Evolutionary conservation across 2,888 invertebrate genomes (phyloP).

Genomic region (Tortricodes alternella): DNA sequence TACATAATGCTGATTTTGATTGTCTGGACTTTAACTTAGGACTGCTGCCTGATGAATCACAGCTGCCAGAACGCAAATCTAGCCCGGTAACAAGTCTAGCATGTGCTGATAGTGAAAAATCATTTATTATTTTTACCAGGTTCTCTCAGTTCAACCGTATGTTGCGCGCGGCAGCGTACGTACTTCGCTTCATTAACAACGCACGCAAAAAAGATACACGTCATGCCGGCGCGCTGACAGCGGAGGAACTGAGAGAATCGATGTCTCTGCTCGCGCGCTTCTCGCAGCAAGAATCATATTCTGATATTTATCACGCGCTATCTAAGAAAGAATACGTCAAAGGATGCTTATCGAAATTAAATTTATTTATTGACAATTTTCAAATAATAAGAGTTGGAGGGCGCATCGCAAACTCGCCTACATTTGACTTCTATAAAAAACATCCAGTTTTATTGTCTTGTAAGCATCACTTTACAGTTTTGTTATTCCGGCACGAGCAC

Average conservation of each 20-base stretch:
- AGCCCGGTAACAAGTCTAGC: too few species aligned
- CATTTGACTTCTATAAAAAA: constrained; percentile 27
- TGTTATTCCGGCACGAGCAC: constrained; percentile 30
- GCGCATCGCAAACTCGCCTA: constrained; percentile 1
- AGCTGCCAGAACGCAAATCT: neutral
- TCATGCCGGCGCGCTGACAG: constrained; percentile 16
- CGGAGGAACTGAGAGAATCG: constrained; percentile 20
- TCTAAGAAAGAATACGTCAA: neutral
- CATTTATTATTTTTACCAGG: constrained; percentile 19
- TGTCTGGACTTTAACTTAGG: neutral
- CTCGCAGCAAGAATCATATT: constrained; percentile 17
- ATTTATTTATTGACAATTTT: neutral
- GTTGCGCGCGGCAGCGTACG: constrained; percentile 21
- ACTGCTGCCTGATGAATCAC: neutral
- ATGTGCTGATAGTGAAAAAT: neutral
- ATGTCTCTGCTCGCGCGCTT: neutral
- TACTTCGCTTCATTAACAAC: constrained; percentile 25
- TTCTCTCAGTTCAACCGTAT: constrained; percentile 28
- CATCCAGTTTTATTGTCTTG: constrained; percentile 29
- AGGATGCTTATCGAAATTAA: neutral
- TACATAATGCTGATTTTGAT: neutral
- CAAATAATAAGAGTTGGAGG: constrained; percentile 25
- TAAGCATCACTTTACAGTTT: constrained; percentile 24
- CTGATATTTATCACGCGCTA: constrained; percentile 1
- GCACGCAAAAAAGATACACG: constrained; percentile 1